These are phyloP conservation scores for Metopolophium dirhodum DNA, from an alignment of 1,140 invertebrate species.

Conservation along the genomic window DNA sequence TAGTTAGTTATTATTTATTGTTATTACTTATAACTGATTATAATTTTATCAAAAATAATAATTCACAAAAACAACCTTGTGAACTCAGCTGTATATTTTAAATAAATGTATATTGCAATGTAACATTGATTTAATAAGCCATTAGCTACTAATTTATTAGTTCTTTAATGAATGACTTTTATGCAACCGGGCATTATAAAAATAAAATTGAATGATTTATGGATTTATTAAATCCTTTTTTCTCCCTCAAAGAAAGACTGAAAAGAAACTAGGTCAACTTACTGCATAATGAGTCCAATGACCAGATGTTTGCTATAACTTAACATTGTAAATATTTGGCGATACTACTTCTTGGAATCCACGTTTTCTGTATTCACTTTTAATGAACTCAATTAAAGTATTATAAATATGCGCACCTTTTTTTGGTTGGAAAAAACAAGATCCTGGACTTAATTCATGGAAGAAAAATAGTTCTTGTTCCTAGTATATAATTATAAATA, in stretches of 20 bases:
- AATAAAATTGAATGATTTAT: neutral
- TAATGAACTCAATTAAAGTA: constrained; percentile 86
- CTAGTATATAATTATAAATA: constrained; percentile 65
- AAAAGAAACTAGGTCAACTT: neutral
- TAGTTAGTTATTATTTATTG: too few relatives aligned
- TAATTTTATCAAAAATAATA: too few relatives aligned
- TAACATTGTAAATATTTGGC: constrained; percentile 97
- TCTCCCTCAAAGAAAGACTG: neutral
- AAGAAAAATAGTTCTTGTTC: constrained; percentile 99
- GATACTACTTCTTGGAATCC: constrained; percentile 97
- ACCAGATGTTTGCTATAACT: constrained; percentile 97
- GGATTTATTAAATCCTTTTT: neutral
- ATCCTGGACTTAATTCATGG: constrained; percentile 96
- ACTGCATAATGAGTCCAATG: constrained; percentile 97
- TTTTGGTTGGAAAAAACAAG: constrained; percentile 96
- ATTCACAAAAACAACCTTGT: too few relatives aligned
- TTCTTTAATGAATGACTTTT: too few relatives aligned
- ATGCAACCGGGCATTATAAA: too few relatives aligned
- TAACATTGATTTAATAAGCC: too few relatives aligned
- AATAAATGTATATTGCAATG: too few relatives aligned
- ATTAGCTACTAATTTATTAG: too few relatives aligned
- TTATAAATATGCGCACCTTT: constrained; percentile 98
- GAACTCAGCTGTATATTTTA: too few relatives aligned
- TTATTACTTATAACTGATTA: too few relatives aligned
- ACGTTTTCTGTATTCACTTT: constrained; percentile 86